These are phyloP conservation scores for Zoanthus sansibaricus DNA, from an alignment of 92 coral and sea anemone genomes.

Conservation along the genomic window DNA sequence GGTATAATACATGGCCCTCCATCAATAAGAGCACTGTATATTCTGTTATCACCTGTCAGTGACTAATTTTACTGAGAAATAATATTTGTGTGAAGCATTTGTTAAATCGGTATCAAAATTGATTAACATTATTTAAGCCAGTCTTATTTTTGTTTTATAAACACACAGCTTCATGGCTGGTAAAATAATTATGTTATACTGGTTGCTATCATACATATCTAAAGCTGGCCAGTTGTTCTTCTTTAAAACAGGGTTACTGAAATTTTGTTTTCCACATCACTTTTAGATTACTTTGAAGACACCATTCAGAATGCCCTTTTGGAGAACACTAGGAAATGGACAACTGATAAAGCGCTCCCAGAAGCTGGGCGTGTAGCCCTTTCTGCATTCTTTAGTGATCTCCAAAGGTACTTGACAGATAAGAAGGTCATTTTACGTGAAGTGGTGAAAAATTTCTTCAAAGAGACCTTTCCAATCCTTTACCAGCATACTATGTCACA, in stretches of 20 bases:
- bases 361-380: slow-evolving; percentile 60
- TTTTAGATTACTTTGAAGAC: slow-evolving; percentile 70
- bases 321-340: slow-evolving; percentile 48
- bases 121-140: too few relatives aligned
- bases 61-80: too few relatives aligned
- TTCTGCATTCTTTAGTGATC: slow-evolving; percentile 63
- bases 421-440: slow-evolving; percentile 59
- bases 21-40: too few relatives aligned
- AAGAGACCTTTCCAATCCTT: slow-evolving; percentile 78
- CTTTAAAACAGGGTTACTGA: neutral
- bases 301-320: slow-evolving; percentile 61
- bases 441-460: slow-evolving; percentile 73
- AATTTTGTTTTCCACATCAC: neutral
- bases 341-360: slow-evolving; percentile 56
- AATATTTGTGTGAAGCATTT: too few relatives aligned
- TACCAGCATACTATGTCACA: slow-evolving; percentile 58
- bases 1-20: too few relatives aligned
- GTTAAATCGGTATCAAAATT: too few relatives aligned
- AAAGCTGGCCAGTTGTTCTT: too few relatives aligned
- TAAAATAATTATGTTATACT: too few relatives aligned
- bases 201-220: too few relatives aligned
- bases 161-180: too few relatives aligned
- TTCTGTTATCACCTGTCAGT: too few relatives aligned
- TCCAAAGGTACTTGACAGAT: slow-evolving; percentile 69
- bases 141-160: too few relatives aligned